phyloP scores from a whole-genome alignment of 2,113 vertebrate species.

The Upupa epops region DNA sequence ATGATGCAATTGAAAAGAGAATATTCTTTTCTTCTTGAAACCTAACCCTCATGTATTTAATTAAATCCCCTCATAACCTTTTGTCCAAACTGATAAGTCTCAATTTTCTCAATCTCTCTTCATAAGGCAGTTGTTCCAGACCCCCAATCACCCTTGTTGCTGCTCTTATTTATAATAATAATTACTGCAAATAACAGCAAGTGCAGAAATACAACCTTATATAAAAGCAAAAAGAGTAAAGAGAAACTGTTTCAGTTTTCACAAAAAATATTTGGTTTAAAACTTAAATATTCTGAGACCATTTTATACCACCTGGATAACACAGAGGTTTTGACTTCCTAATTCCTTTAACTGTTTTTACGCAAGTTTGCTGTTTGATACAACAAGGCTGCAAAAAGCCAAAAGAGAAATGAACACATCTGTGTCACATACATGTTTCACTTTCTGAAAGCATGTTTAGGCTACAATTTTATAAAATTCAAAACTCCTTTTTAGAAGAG shows the following conservation, averaged over 20 bases:
- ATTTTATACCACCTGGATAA: not conserved
- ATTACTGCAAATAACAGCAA: not conserved
- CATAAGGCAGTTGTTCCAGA: no score
- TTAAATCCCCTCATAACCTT: no score
- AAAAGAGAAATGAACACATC: accelerated
- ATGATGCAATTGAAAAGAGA: no score
- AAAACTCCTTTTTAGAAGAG: not conserved
- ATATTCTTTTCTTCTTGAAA: no score
- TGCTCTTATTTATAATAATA: not conserved
- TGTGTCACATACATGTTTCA: not conserved
- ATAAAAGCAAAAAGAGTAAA: not conserved
- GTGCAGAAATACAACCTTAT: not conserved
- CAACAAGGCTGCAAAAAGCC: accelerated
- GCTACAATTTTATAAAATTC: not conserved
- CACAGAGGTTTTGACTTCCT: not conserved
- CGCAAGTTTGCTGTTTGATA: not conserved
- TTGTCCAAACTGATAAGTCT: no score
- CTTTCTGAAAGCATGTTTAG: not conserved
- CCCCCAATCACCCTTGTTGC: no score
- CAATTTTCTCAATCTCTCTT: no score
- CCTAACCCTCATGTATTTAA: no score
- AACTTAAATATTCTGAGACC: not conserved
- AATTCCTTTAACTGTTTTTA: not conserved
- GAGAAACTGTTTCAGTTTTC: not conserved
- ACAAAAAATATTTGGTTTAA: not conserved